Conservation (phyloP, 2,888 invertebrate species). For the Barypeithes pellucidus region DNA sequence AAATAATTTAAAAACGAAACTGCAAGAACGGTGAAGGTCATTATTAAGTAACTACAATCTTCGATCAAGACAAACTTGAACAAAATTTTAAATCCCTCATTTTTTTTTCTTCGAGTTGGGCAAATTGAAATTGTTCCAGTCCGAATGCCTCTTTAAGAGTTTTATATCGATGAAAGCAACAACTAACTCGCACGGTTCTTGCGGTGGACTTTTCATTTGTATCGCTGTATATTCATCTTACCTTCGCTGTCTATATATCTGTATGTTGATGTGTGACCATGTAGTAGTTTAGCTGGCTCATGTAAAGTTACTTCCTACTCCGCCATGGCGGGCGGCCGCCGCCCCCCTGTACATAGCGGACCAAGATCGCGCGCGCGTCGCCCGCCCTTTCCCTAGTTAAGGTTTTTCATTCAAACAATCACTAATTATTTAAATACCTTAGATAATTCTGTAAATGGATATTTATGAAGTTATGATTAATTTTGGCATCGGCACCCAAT, state of each 20-base stretch:
- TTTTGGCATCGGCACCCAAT: slow-evolving; percentile 69
- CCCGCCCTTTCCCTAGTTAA: slow-evolving; percentile 65
- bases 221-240: slow-evolving; percentile 65
- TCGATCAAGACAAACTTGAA: too few relatives aligned
- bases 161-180: too few relatives aligned
- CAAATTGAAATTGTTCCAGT: too few relatives aligned
- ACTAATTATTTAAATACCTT: slow-evolving; percentile 68
- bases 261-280: slow-evolving; percentile 65
- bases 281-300: slow-evolving; percentile 61
- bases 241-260: slow-evolving; percentile 62
- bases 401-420: slow-evolving; percentile 74
- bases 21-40: too few relatives aligned
- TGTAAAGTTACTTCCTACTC: slow-evolving; percentile 65
- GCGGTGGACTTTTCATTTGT: slow-evolving; percentile 59
- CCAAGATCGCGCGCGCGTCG: slow-evolving; percentile 64
- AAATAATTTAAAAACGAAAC: slow-evolving; percentile 65
- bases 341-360: slow-evolving; percentile 69
- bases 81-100: too few relatives aligned
- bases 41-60: too few relatives aligned
- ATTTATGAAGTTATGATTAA: slow-evolving; percentile 66
- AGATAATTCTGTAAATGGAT: slow-evolving; percentile 62
- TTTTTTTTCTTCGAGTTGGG: too few relatives aligned
- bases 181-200: too few relatives aligned
- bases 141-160: too few relatives aligned
- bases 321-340: slow-evolving; percentile 66